Base-by-base conservation (phyloP, 1,140 invertebrate genomes). In the Aphaenogaster ashmeadi region DNA sequence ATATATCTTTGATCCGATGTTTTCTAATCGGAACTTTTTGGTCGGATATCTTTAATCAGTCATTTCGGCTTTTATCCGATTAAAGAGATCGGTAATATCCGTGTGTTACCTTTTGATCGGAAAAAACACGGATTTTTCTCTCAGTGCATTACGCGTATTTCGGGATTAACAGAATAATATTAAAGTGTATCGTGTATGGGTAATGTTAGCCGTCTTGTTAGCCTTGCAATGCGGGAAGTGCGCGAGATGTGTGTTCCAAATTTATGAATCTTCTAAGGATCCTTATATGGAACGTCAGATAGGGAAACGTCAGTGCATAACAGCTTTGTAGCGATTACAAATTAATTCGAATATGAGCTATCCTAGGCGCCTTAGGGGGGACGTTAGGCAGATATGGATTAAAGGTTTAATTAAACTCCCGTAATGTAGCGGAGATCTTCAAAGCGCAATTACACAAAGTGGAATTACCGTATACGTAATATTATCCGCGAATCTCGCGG, bases 361-460 rank as follows among this genome's bases (percentile, higher is more conserved):
- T 75, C 56, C 80, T 74, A 84, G 41, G 54, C 69, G 27, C 41
- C 80, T 27, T 83, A 47, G 69, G 69, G 52, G 44, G 54, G 54
- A 84, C 13, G 80, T 84, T 84, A 84, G 80, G 69, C 69, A 62
- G 80, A 84, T 84, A 74, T 84, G 80, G 80, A 71, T 84, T 84
- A 84, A 84, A 84, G 80, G 80, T 84, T 84, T 84, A 84, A 84
- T 84, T 84, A 84, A 84, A 84, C 80, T 84, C 69, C 80, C 71
- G 80, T 84, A 74, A 84, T 84, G 80, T 60, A 60, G 80, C 80
- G 80, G 54, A 84, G 80, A 84, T 84, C 80, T 84, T 84, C 80
- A 84, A 84, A 84, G 80, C 58, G 80, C 80, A 84, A 84, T 84
- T 75, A 84, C 80, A 84, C 80, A 84, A 84, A 84, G 80, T 84